Conservation (phyloP, 2,888 invertebrate species). For the Autographa gamma region DNA sequence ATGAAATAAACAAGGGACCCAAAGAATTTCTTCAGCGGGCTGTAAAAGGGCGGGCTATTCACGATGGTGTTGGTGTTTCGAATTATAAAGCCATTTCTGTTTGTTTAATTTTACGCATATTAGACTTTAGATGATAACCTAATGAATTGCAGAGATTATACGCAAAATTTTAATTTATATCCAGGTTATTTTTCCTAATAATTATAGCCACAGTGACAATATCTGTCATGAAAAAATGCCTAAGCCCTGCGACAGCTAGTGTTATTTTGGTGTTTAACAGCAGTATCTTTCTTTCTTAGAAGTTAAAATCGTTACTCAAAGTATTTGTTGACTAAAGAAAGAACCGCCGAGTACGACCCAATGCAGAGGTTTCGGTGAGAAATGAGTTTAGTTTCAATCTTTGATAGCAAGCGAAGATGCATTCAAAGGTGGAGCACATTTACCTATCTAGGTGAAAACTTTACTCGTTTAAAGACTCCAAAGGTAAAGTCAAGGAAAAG, state of each 20-base stretch:
- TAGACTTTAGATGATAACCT: background rate
- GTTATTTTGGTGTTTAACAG: too few species aligned
- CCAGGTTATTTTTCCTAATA: too few species aligned
- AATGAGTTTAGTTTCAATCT: slow-evolving; percentile 45
- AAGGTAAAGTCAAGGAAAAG: slow-evolving; percentile 34
- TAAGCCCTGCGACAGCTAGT: slow-evolving; percentile 8
- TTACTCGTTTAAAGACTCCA: slow-evolving; percentile 35
- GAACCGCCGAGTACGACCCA: background rate
- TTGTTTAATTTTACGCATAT: background rate
- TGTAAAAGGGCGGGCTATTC: background rate
- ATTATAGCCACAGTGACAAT: too few species aligned
- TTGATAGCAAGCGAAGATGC: slow-evolving; percentile 28
- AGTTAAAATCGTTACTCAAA: too few species aligned
- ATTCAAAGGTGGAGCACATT: slow-evolving; percentile 41
- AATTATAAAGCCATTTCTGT: slow-evolving; percentile 4
- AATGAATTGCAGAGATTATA: background rate
- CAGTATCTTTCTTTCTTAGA: too few species aligned
- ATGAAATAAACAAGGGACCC: slow-evolving; percentile 19
- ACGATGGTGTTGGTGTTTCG: background rate
- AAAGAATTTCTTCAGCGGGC: background rate
- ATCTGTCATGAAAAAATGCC: background rate
- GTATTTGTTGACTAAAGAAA: too few species aligned
- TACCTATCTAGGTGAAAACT: slow-evolving; percentile 39
- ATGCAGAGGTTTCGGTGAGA: slow-evolving; percentile 16
- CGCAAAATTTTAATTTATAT: background rate